These are phyloP conservation scores for Eleginops maclovinus DNA, from an alignment of 2,113 vertebrate genomes.

Conservation along the genomic window DNA sequence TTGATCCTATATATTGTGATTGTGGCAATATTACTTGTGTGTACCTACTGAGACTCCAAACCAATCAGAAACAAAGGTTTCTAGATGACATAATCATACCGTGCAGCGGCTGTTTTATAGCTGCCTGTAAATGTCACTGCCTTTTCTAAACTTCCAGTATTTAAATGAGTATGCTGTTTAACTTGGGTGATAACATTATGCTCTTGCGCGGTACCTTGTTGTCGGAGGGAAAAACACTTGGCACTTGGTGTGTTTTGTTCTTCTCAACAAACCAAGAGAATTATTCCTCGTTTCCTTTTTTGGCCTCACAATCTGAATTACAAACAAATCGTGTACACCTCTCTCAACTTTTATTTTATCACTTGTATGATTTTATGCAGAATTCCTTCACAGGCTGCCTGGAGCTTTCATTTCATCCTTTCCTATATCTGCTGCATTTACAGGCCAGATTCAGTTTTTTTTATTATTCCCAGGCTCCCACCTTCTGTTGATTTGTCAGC, in stretches of 20 bases:
- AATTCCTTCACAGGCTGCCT: slow-evolving; percentile 29
- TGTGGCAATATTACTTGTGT: background rate
- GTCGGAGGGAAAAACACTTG: slow-evolving; percentile 3
- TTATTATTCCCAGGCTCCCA: slow-evolving; percentile 19
- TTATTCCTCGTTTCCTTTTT: slow-evolving; percentile 41
- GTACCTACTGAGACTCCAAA: background rate
- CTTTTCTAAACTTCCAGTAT: slow-evolving; percentile 18
- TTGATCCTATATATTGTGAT: slow-evolving; percentile 5
- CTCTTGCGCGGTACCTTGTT: background rate
- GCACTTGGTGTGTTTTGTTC: slow-evolving; percentile 24
- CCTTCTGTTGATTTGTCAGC: slow-evolving; percentile 50
- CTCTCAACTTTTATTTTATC: slow-evolving; percentile 40
- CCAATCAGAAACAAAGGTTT: background rate
- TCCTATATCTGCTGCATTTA: slow-evolving; percentile 23
- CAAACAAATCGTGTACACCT: slow-evolving; percentile 27
- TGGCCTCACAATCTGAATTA: slow-evolving; percentile 41
- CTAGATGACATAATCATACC: background rate
- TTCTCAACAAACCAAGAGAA: slow-evolving; percentile 20
- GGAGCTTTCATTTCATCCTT: slow-evolving; percentile 38
- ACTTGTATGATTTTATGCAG: slow-evolving; percentile 37
- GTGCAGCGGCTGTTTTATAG: slow-evolving; percentile 1
- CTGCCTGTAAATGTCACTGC: slow-evolving; percentile 25
- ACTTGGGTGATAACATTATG: slow-evolving; percentile 13
- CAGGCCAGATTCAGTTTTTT: background rate
- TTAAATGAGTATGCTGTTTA: slow-evolving; percentile 25